Evolutionary conservation across 1,140 invertebrate species (phyloP).

Genomic region (Papilio aristodemus): DNA sequence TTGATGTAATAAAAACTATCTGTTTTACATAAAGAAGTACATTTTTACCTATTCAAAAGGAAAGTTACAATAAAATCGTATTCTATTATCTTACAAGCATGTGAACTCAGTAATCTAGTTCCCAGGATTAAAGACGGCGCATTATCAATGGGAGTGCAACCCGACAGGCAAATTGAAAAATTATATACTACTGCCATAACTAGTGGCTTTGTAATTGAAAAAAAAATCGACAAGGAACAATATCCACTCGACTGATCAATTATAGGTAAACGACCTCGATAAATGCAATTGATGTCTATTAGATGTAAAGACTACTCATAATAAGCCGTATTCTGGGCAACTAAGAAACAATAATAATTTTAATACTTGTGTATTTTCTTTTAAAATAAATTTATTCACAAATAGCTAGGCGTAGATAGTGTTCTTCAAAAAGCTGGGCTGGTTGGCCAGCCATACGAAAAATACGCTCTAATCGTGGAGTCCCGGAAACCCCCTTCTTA

Average conservation of each 20-base stretch:
- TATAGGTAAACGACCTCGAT: slow-evolving; percentile 53
- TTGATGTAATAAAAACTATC: too few relatives aligned
- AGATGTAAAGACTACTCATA: slow-evolving; percentile 34
- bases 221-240: slow-evolving; percentile 46
- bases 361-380: not conserved
- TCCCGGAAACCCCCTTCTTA: too few relatives aligned
- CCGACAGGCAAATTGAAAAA: slow-evolving; percentile 51
- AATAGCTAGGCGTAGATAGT: too few relatives aligned
- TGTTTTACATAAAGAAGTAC: too few relatives aligned
- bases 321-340: slow-evolving; percentile 34
- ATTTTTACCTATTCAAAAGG: not conserved
- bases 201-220: slow-evolving; percentile 51
- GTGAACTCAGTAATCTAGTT: not conserved
- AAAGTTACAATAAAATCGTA: not conserved
- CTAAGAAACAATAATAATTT: not conserved
- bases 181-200: slow-evolving; percentile 47
- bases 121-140: not conserved
- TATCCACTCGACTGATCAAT: slow-evolving; percentile 51
- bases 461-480: too few relatives aligned
- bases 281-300: slow-evolving; percentile 48
- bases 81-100: not conserved
- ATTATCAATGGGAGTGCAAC: slow-evolving; percentile 37
- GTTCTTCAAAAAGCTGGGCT: too few relatives aligned
- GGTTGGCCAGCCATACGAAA: too few relatives aligned
- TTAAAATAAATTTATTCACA: not conserved